Evolutionary conservation across 2,888 invertebrate genomes (phyloP), one percentile per base, ranked within the genome.

Genomic region (Antheraea assamensis): DNA sequence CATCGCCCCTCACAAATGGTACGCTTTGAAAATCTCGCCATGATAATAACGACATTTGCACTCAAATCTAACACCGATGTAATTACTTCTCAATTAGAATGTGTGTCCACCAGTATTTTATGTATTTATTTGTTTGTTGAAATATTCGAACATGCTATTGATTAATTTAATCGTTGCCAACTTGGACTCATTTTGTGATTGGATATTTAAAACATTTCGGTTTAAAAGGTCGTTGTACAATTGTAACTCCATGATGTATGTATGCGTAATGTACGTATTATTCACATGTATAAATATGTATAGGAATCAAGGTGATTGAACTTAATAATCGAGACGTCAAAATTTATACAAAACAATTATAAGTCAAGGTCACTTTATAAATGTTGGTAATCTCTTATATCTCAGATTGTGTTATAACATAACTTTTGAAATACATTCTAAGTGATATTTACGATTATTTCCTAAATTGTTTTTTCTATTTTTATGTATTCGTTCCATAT

Each of bases 1-100:
- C 94, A 90, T 90, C 90, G 94, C 90, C 92, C 93, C 93, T 89
- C 89, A 83, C 87, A 86, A 87, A 83, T 89, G 86, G 87, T 86
- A 88, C 85, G 86, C 78, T 83, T 82, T 77, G 79, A 83, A 79
- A 78, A 76, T 76, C 78, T 79, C 78, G 76, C 78, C 79, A 79
- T 79, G 80, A 81, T 80, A 78, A 80, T 82, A 73, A 73, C 52
- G 73, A 73, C 71, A 73, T 73, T 71, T 71, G 71, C 71, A 71
- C 30, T 71, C 31, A 71, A 73, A 73, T 70, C 35, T 27, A 68
- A 68, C 68, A 58, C 42, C 42, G 55, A 10, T 35, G 58, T 73
- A 68, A 73, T 55, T 27, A 70, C 21, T 35, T 35, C n/a, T 31
- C 35, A 68, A 21, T 35, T 68, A 66, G 58, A n/a, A n/a, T n/a